Conservation (phyloP, 2,113 vertebrate species). For the Rhodinocichla rosea region DNA sequence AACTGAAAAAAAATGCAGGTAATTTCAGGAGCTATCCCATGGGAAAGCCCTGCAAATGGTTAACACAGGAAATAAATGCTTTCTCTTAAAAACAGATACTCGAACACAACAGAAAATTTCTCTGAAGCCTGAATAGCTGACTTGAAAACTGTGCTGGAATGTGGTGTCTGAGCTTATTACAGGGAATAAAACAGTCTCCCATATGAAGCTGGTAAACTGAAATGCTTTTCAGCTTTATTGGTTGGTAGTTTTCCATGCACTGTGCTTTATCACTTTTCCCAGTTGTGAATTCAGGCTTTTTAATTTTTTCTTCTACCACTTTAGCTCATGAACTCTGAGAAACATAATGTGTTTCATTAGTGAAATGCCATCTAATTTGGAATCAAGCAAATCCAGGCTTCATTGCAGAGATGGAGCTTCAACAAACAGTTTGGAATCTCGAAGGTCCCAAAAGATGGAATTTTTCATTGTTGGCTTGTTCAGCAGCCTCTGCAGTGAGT, state of each 20-base stretch:
- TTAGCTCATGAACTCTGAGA: not conserved
- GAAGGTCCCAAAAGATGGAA: not conserved
- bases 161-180: not conserved
- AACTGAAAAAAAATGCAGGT: not conserved
- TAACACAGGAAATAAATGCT: not conserved
- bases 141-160: not conserved
- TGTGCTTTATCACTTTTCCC: not conserved
- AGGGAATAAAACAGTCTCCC: not conserved
- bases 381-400: not conserved
- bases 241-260: not conserved
- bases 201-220: not conserved
- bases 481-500: not conserved
- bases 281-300: not conserved
- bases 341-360: not conserved
- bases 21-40: not conserved
- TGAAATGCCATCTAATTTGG: not conserved
- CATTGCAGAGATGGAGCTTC: not conserved
- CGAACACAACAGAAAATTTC: not conserved
- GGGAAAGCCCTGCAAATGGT: not conserved
- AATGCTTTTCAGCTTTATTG: not conserved
- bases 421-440: not conserved
- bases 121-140: not conserved
- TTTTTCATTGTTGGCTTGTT: not conserved
- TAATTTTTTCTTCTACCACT: not conserved
- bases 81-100: not conserved